Conservation (phyloP, 2,888 invertebrate species). For the Odiellus spinosus region DNA sequence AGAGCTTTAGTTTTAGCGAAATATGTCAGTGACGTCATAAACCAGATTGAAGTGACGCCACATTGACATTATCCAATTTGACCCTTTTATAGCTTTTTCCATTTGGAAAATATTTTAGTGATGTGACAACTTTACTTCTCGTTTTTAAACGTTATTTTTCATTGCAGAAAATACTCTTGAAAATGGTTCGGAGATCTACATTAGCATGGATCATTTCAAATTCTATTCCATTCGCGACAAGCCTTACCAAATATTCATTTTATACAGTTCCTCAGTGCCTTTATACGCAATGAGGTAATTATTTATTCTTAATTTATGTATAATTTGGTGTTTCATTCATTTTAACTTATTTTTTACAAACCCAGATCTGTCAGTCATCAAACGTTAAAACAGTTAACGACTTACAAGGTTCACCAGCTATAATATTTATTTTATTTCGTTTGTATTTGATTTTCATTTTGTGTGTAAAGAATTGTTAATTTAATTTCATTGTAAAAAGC, state of each 20-base stretch:
- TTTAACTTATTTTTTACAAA: background rate
- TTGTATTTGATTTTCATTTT: too few species aligned
- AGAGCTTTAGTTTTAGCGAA: too few species aligned
- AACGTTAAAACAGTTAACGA: background rate
- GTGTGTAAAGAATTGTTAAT: background rate
- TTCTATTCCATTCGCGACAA: slow-evolving; percentile 54
- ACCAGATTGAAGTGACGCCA: background rate
- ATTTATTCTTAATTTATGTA: background rate
- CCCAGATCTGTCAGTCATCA: background rate
- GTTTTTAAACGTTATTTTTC: too few species aligned
- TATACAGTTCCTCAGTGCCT: slow-evolving; percentile 56
- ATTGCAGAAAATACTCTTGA: too few species aligned
- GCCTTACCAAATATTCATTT: slow-evolving; percentile 51
- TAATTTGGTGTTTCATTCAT: background rate
- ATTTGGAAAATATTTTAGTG: background rate
- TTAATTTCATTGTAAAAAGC: too few species aligned
- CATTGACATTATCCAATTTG: background rate
- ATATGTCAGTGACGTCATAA: background rate
- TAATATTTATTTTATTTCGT: background rate
- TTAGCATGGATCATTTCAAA: slow-evolving; percentile 73
- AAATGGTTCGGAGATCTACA: slow-evolving; percentile 45
- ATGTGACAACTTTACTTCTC: background rate
- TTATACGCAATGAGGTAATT: slow-evolving; percentile 53
- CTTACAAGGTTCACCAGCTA: background rate
- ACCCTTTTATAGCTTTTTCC: background rate